These are phyloP conservation scores for Caiman crocodilus DNA, from an alignment of 2,797 vertebrate genomes.

Conservation along the genomic window DNA sequence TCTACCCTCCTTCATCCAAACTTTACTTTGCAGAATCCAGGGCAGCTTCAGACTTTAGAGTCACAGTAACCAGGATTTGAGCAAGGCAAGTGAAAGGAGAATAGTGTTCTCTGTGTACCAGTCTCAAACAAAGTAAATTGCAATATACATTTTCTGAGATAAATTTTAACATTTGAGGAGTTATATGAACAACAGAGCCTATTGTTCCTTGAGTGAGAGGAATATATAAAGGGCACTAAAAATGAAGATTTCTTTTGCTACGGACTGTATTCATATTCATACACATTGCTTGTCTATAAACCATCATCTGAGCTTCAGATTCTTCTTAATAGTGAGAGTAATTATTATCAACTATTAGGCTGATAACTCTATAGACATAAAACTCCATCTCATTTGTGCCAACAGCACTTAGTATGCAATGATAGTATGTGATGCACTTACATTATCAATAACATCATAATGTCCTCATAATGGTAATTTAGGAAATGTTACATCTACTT, in stretches of 20 bases:
- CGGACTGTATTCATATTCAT: neutral
- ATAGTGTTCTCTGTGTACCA: neutral
- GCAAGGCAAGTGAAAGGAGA: neutral
- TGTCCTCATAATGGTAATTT: neutral
- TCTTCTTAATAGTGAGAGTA: neutral
- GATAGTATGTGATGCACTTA: neutral
- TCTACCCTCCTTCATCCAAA: no score
- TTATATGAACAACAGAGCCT: neutral
- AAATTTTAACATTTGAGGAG: rapidly evolving
- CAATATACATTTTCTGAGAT: neutral
- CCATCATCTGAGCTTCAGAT: neutral
- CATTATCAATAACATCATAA: neutral
- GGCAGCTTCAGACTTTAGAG: rapidly evolving
- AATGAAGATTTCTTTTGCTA: neutral
- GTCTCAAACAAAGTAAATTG: no score
- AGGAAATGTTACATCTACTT: neutral
- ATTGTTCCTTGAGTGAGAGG: neutral
- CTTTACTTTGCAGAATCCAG: no score
- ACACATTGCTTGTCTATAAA: neutral
- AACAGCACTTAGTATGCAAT: neutral
- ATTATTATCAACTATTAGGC: slow-evolving; percentile 30
- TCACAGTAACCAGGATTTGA: neutral
- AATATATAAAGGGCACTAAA: rapidly evolving
- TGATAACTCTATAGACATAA: slow-evolving; percentile 5
- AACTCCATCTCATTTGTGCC: neutral